Evolutionary conservation across 2,888 invertebrate species (phyloP).

Genomic region (Lithophane semibrunnea): DNA sequence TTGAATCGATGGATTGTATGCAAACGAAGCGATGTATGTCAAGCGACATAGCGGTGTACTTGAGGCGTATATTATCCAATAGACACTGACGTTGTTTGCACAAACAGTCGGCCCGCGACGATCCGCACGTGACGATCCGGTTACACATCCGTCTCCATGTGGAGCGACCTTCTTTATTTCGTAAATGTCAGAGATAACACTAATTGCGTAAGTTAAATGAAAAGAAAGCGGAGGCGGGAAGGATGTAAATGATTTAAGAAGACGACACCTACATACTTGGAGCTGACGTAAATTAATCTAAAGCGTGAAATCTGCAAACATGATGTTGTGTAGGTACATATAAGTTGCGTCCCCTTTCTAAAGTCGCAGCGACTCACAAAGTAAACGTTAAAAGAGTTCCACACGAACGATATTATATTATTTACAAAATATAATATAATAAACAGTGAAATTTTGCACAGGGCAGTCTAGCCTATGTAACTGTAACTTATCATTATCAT

Average conservation of each 20-base stretch:
- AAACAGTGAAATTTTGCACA: background rate
- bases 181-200: slow-evolving; percentile 19
- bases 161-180: slow-evolving; percentile 21
- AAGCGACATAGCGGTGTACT: slow-evolving; percentile 17
- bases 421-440: too few relatives aligned
- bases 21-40: background rate
- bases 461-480: too few relatives aligned
- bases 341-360: slow-evolving; percentile 15
- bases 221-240: slow-evolving; percentile 40
- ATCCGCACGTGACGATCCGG: slow-evolving; percentile 17
- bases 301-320: slow-evolving; percentile 12
- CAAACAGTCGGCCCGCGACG: slow-evolving; percentile 1
- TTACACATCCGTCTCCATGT: slow-evolving; percentile 37
- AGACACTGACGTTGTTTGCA: background rate
- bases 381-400: slow-evolving; percentile 22
- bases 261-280: background rate
- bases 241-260: background rate
- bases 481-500: background rate
- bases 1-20: background rate
- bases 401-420: slow-evolving; percentile 11
- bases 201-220: slow-evolving; percentile 13
- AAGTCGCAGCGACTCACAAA: slow-evolving; percentile 38
- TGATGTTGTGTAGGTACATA: slow-evolving; percentile 5
- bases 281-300: background rate
- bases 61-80: slow-evolving; percentile 14